Base-by-base conservation (phyloP, 2,113 vertebrate genomes). In the Pampusana beccarii region DNA sequence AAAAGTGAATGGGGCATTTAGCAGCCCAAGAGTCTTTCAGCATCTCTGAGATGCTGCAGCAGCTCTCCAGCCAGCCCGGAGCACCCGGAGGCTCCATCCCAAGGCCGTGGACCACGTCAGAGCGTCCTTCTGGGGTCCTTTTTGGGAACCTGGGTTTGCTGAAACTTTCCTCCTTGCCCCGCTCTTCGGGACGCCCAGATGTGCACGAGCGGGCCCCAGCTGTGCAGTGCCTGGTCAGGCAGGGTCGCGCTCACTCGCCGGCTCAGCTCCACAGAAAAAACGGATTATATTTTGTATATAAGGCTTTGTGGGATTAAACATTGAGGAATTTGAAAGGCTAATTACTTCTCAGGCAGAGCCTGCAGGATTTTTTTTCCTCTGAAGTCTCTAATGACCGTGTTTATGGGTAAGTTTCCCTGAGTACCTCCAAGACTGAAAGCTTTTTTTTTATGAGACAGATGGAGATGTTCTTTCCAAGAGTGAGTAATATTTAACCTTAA, bases 401-500 rank as follows among this genome's bases (percentile, higher is more conserved):
- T 94, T 80, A 78, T 44, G 79, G 75, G 56, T 28, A 78, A 94
- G 46, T 93, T 91, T 97, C 95, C 72, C 91, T 46, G 78, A 86
- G 93, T 80, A 96, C 91, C 91, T 95, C 90, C 84, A 84, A 64
- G 95, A 90, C 86, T 50, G 90, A 95, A 95, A 95, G 84, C 83
- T 62, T 95, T 97, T 44, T 44, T 72, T 80, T 78, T 88, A 73
- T 8, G 71, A 95, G 90, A 91, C 92, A 93, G 87, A 95, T 91
- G 87, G 97, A 96, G 93, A 96, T 84, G 96, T 88, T 96, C 95
- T 95, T 95, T 97, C 97, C 92, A 91, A 91, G 95, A 96, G 81
- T 86, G 95, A 96, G 95, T 93, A 95, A 97, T 97, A 97, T 95
- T 96, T 96, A 96, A 97, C 96, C 96, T 97, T 94, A 95, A 93